Conservation (phyloP, 2,113 vertebrate species). For the Electrona antarctica region DNA sequence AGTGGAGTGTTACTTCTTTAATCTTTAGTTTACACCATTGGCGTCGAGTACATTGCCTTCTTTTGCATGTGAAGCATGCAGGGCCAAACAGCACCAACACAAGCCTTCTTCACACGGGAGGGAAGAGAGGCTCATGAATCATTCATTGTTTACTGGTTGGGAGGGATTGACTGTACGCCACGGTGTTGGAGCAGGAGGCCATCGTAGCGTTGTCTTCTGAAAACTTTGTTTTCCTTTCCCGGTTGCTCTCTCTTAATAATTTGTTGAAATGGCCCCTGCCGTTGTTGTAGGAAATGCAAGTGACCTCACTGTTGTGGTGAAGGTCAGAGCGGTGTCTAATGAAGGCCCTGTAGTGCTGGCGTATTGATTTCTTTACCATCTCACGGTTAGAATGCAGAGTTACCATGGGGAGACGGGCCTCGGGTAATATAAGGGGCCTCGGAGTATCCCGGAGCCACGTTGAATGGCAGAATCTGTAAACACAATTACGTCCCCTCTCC, state of each 20-base stretch:
- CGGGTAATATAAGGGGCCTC: constrained; percentile 32
- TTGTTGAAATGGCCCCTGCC: constrained; percentile 70
- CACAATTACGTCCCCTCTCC: constrained; percentile 33
- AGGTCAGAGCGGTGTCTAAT: constrained; percentile 69
- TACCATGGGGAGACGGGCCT: constrained; percentile 51
- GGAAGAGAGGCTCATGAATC: constrained; percentile 65
- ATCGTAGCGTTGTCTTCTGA: constrained; percentile 54
- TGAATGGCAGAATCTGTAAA: constrained; percentile 49
- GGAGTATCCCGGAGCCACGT: constrained; percentile 41
- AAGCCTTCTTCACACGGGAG: constrained; percentile 11
- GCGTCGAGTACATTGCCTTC: constrained; percentile 2
- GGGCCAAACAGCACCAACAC: background rate
- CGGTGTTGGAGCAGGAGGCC: constrained; percentile 56
- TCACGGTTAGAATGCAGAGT: constrained; percentile 59
- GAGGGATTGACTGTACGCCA: constrained; percentile 3
- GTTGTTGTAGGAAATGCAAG: constrained; percentile 67
- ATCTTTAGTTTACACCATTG: too few relatives aligned
- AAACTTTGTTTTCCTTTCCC: constrained; percentile 57
- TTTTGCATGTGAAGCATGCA: constrained; percentile 37
- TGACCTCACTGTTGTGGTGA: constrained; percentile 61
- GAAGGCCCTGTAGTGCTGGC: constrained; percentile 61
- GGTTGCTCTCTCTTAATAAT: constrained; percentile 64
- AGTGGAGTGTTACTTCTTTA: too few relatives aligned
- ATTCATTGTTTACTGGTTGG: constrained; percentile 71
- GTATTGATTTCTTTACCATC: constrained; percentile 64